Evolutionary conservation across 2,797 vertebrate genomes (phyloP).

Genomic region (Pseudomugil tenellus): DNA sequence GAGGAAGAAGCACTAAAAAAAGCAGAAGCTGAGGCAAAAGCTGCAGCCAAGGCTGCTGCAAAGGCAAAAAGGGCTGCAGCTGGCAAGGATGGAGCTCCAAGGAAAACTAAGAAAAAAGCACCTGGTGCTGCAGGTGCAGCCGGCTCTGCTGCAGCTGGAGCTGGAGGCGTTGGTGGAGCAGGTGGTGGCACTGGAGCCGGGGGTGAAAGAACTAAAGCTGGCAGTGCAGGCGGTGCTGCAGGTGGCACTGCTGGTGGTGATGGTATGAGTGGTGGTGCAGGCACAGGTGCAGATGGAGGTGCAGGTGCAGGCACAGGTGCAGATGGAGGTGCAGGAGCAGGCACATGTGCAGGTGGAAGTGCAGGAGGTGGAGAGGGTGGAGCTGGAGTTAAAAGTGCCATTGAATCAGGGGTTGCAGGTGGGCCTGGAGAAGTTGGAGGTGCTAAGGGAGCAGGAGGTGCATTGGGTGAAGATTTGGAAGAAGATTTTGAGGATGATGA

Average conservation of each 20-base stretch:
- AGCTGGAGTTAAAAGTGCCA: neutral
- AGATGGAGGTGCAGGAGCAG: neutral
- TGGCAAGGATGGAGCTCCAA: constrained; percentile 30
- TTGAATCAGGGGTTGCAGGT: neutral
- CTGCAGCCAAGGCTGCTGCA: constrained; percentile 57
- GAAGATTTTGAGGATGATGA: constrained; percentile 27
- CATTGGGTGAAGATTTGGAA: constrained; percentile 6
- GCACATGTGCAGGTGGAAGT: neutral
- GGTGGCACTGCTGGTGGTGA: neutral
- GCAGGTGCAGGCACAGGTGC: neutral
- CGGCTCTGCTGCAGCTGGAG: neutral
- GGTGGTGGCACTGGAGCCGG: neutral
- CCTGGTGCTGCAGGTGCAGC: neutral
- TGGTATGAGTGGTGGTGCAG: neutral
- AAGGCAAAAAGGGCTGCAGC: constrained; percentile 62
- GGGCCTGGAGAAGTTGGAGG: neutral
- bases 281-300: neutral
- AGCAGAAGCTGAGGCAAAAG: constrained; percentile 61
- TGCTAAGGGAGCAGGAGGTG: neutral
- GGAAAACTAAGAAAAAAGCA: constrained; percentile 30
- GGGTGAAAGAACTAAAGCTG: neutral
- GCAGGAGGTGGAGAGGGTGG: neutral
- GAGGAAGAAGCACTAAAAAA: constrained; percentile 64
- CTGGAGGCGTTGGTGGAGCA: neutral
- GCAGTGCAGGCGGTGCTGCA: neutral